Evolutionary conservation across 2,113 vertebrate species (phyloP), one percentile per base, ranked within the genome.

Genomic region (Empidonax traillii): DNA sequence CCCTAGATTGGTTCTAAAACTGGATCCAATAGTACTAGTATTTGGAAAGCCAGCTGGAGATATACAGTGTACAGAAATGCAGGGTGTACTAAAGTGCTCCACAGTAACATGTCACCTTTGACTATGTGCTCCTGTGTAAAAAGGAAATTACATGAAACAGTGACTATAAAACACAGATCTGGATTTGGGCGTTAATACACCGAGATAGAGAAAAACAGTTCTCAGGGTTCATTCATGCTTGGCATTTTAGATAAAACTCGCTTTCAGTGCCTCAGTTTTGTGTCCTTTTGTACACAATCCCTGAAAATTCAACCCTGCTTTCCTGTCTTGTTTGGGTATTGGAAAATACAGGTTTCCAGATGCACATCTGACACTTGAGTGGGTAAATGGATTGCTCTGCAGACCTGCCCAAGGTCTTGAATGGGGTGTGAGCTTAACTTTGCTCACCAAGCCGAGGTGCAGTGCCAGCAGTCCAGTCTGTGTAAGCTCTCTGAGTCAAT

Each of bases 401-500:
- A 72, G 31, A 58, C 27, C 31, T 41, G 10, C 24, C 69, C 5
- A n/a, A 52, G 41, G 19, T 52, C 85, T 92, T 56, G n/a, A 49
- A 56, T 33, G 9, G 5, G 1, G 0, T 7, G 2, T 23, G 31
- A 72, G 14, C 30, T 85, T 55, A 47, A 9, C 23, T 71, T 65
- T 41, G 35, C 27, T 56, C 19, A 33, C 30, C n/a, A 51, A 82
- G 35, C 30, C 35, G 19, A 76, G n/a, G 19, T 14, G 21, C 39
- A 0, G 0, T 2, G 3, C 37, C 63, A 58, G 31, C 11, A 14
- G 24, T 20, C 24, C 61, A 33, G 10, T 16, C 46, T 39, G 18
- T 46, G 12, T 39, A 27, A 52, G 25, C 16, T 4, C 9, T 18
- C 17, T 25, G 31, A 37, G 33, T 24, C 33, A 51, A 44, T 12